phyloP scores from a whole-genome alignment of 2,113 vertebrate species.

The Nothobranchius furzeri region DNA sequence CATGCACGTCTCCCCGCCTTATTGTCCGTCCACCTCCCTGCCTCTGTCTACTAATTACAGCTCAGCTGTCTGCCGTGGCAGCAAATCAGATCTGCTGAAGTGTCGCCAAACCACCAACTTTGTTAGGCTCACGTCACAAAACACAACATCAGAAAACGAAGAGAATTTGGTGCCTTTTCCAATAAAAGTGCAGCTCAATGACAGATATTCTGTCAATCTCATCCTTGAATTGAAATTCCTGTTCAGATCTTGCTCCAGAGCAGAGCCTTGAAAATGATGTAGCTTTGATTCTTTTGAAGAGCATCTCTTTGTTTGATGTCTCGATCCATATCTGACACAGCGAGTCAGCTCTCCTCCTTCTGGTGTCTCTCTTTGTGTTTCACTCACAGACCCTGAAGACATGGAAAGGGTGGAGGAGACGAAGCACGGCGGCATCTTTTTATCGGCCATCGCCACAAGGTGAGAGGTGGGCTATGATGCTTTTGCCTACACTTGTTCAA shows the following conservation, averaged over 20 bases:
- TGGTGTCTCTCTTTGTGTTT: conserved; percentile 9
- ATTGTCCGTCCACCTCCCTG: conserved; percentile 64
- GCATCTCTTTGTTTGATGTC: conserved; percentile 41
- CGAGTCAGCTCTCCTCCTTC: conserved; percentile 23
- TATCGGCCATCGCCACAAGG: too few relatives aligned
- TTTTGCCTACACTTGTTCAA: too few relatives aligned
- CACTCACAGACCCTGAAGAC: conserved; percentile 9
- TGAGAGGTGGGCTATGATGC: too few relatives aligned
- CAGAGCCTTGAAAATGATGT: conserved; percentile 42
- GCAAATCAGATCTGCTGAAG: conserved; percentile 31
- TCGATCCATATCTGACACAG: conserved; percentile 29
- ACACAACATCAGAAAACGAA: not conserved
- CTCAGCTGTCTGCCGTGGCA: conserved; percentile 58
- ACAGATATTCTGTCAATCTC: conserved; percentile 4
- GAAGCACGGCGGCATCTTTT: not conserved
- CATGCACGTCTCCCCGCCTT: conserved; percentile 63
- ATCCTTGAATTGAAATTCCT: conserved; percentile 39
- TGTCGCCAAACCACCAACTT: not conserved
- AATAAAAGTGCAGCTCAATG: not conserved
- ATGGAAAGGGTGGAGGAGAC: not conserved
- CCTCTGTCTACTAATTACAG: conserved; percentile 65
- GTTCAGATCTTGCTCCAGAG: conserved; percentile 11
- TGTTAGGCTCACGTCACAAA: conserved; percentile 1
- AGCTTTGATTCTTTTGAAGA: conserved; percentile 46
- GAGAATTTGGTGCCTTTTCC: not conserved